These are phyloP conservation scores for Helicorthomorpha holstii DNA, from an alignment of 1,140 invertebrate genomes.

Conservation along the genomic window DNA sequence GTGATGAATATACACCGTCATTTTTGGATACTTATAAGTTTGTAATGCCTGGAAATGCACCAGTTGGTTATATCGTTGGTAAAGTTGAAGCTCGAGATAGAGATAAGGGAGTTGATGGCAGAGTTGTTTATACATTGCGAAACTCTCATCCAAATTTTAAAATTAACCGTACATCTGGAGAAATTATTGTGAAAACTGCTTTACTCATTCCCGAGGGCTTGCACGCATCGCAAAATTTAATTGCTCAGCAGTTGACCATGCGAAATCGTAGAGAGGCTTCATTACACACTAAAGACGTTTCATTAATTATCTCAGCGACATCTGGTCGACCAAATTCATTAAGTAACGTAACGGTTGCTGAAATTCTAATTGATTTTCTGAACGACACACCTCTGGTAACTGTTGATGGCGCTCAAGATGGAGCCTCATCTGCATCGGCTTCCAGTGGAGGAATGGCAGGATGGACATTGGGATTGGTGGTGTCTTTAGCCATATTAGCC, in stretches of 20 bases:
- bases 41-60: conserved; percentile 45
- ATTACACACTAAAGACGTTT: conserved; percentile 19
- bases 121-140: conserved; percentile 71
- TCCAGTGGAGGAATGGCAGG: conserved; percentile 51
- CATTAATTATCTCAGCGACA: conserved; percentile 61
- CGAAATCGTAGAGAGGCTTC: conserved; percentile 33
- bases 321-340: conserved; percentile 70
- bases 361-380: conserved; percentile 55
- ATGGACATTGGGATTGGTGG: conserved; percentile 70
- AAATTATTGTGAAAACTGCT: conserved; percentile 65
- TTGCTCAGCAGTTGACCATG: too few species aligned
- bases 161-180: conserved; percentile 77
- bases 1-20: conserved; percentile 81
- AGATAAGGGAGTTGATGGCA: conserved; percentile 78
- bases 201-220: conserved; percentile 33
- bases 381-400: conserved; percentile 26
- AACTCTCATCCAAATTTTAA: conserved; percentile 72
- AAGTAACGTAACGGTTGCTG: conserved; percentile 66
- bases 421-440: conserved; percentile 31
- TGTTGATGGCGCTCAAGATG: neutral
- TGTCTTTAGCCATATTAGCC: conserved; percentile 59
- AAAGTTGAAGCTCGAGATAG: conserved; percentile 72
- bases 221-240: conserved; percentile 16
- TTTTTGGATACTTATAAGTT: conserved; percentile 82
- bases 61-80: conserved; percentile 62